A percentile compares a stretch with the other conserved stretches of the same genome.
Evolutionary conservation across 2,797 vertebrate genomes (phyloP).

Genomic region (Triplophysa bombifrons): DNA sequence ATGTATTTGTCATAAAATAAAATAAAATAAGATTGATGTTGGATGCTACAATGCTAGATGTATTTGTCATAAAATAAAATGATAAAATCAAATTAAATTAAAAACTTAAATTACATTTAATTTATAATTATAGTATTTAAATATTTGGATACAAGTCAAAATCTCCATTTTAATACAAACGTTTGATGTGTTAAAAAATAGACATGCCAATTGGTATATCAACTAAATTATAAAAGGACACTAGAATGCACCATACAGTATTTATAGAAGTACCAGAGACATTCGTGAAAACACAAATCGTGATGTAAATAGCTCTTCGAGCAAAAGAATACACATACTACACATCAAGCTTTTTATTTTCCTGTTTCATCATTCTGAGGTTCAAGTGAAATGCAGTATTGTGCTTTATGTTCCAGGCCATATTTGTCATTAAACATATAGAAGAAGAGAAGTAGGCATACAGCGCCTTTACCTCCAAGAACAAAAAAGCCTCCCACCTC

Average conservation of each 20-base stretch:
- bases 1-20: too few species aligned
- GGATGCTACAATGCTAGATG: too few species aligned
- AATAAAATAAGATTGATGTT: too few species aligned
- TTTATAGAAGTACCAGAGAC: neutral
- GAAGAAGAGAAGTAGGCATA: constrained; percentile 10
- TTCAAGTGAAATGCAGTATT: constrained; percentile 5
- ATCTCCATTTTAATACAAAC: neutral
- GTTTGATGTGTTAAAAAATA: neutral
- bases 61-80: too few species aligned
- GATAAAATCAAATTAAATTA: too few species aligned
- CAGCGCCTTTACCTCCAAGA: constrained; percentile 30
- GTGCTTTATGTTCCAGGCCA: constrained; percentile 11
- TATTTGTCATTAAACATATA: constrained; percentile 26
- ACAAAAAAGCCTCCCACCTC: constrained; percentile 12
- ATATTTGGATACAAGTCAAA: neutral
- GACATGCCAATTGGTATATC: neutral
- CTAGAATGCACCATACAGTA: neutral
- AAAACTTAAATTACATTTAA: too few species aligned
- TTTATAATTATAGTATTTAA: neutral
- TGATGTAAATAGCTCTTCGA: neutral
- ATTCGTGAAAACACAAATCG: neutral
- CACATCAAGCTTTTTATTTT: constrained; percentile 6
- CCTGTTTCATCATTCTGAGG: neutral
- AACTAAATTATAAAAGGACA: neutral
- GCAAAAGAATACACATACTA: too few species aligned